Percentiles rank a stretch among this genome's conserved stretches.
Conservation (phyloP, 2,888 invertebrate genomes). For the Drosophila multiciliata region DNA sequence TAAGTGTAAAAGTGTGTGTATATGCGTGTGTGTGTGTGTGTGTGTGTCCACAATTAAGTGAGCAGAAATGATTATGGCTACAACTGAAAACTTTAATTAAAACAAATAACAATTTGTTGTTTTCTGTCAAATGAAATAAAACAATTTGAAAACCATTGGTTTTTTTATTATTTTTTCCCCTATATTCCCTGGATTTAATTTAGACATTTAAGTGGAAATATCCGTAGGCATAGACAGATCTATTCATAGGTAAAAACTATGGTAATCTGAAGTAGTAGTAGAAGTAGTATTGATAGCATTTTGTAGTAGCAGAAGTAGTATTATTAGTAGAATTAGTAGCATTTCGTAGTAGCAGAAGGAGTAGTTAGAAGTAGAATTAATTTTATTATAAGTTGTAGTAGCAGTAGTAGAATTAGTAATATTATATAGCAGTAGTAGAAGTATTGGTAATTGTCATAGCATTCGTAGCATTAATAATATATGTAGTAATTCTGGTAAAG, state of each 20-base stretch:
- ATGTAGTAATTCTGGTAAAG: not conserved
- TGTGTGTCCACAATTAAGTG: constrained; percentile 55
- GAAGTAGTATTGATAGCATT: not conserved
- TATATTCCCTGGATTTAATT: not conserved
- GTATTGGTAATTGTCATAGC: not conserved
- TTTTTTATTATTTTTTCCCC: not conserved
- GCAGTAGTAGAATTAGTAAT: not conserved
- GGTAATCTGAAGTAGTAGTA: not conserved
- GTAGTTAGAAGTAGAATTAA: not conserved
- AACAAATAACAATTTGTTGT: constrained; percentile 39
- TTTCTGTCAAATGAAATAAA: constrained; percentile 37
- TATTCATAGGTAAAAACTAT: not conserved
- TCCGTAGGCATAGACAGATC: not conserved
- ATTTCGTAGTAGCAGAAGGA: not conserved
- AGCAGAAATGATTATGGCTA: constrained; percentile 41
- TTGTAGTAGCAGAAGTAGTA: not conserved
- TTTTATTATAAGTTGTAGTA: not conserved
- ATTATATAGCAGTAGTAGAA: not conserved
- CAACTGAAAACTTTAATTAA: constrained; percentile 61
- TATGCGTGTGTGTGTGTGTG: constrained; percentile 16
- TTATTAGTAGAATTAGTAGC: not conserved
- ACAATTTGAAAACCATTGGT: constrained; percentile 5
- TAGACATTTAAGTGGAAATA: not conserved
- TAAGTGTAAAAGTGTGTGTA: constrained; percentile 26
- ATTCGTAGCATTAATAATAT: not conserved